These are phyloP conservation scores for Magallana nippona DNA, from an alignment of 2,888 invertebrate genomes.

Conservation along the genomic window DNA sequence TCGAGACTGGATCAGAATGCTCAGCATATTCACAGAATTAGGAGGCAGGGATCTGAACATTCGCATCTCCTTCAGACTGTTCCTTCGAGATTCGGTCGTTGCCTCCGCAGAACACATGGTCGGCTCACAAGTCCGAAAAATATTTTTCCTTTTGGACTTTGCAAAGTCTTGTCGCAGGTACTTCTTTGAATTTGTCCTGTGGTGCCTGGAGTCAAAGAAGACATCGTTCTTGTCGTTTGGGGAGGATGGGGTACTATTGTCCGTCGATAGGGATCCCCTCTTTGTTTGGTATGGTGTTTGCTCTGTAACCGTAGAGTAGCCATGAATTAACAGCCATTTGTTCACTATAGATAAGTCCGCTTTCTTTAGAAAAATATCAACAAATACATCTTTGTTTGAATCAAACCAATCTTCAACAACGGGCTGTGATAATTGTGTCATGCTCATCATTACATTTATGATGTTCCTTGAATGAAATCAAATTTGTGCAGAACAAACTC, in stretches of 20 bases:
- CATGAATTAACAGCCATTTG: slow-evolving; percentile 81
- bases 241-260: slow-evolving; percentile 67
- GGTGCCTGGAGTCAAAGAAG: slow-evolving; percentile 69
- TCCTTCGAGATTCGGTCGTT: slow-evolving; percentile 78
- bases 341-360: slow-evolving; percentile 81
- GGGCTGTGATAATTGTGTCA: slow-evolving; percentile 44
- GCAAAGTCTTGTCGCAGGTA: slow-evolving; percentile 82
- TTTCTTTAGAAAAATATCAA: slow-evolving; percentile 81
- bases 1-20: slow-evolving; percentile 82
- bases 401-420: slow-evolving; percentile 82
- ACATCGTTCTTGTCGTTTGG: slow-evolving; percentile 66
- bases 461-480: not conserved
- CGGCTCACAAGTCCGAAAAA: slow-evolving; percentile 80
- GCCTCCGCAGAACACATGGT: slow-evolving; percentile 57
- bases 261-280: slow-evolving; percentile 59
- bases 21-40: slow-evolving; percentile 81
- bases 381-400: slow-evolving; percentile 79
- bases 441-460: not conserved
- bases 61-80: slow-evolving; percentile 82
- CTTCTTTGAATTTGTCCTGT: slow-evolving; percentile 80
- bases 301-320: slow-evolving; percentile 80
- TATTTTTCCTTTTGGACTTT: slow-evolving; percentile 80
- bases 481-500: too few species aligned
- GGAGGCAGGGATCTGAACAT: slow-evolving; percentile 82
- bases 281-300: slow-evolving; percentile 54